Conservation (phyloP, 2,888 invertebrate species). For the Polia nebulosa region DNA sequence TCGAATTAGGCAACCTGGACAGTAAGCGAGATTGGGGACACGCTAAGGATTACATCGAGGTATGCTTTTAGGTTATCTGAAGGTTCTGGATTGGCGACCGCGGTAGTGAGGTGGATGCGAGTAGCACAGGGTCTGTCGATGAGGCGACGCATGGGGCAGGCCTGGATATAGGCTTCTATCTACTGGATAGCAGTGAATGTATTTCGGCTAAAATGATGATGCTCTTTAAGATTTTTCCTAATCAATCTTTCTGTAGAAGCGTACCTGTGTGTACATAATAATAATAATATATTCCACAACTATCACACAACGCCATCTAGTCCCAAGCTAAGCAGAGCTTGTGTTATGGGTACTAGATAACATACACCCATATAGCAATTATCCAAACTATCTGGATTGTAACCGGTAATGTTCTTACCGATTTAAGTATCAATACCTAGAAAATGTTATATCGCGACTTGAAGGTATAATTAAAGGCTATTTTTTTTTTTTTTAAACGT, state of each 20-base stretch:
- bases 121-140: too few species aligned
- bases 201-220: too few species aligned
- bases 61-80: constrained; percentile 69
- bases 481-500: constrained; percentile 35
- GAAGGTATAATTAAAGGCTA: neutral
- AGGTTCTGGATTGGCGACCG: neutral
- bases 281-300: too few species aligned
- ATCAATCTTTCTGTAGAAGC: too few species aligned
- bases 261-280: neutral
- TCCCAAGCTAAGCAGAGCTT: too few species aligned
- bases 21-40: constrained; percentile 99
- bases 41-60: constrained; percentile 98
- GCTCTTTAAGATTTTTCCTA: neutral
- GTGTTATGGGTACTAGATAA: too few species aligned
- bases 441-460: neutral
- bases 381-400: neutral
- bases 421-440: too few species aligned
- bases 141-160: too few species aligned
- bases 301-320: too few species aligned
- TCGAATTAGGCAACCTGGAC: constrained; percentile 98
- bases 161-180: too few species aligned
- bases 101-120: too few species aligned
- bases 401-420: neutral
- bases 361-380: neutral
- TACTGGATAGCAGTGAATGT: too few species aligned